phyloP scores from a whole-genome alignment of 2,888 invertebrate species.

The Caenorhabditis sp. region DNA sequence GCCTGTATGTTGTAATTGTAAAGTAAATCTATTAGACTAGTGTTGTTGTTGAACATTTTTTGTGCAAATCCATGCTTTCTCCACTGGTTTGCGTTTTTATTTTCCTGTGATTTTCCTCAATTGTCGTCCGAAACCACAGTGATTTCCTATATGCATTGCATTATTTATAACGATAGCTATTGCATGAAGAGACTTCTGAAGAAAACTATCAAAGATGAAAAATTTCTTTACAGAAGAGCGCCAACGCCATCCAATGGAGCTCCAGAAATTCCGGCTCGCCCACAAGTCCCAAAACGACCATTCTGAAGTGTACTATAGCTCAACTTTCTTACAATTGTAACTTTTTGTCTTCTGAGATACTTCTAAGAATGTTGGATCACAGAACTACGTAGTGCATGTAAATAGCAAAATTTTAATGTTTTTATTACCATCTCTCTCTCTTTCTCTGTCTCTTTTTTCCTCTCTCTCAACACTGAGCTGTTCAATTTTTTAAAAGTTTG shows the following conservation, averaged over 20 bases:
- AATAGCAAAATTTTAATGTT: neutral
- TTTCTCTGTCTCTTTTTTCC: too few relatives aligned
- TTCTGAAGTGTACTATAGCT: too few relatives aligned
- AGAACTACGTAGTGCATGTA: slow-evolving; percentile 11
- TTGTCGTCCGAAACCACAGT: neutral
- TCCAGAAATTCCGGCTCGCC: slow-evolving; percentile 72
- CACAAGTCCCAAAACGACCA: slow-evolving; percentile 64
- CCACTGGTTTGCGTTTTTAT: neutral
- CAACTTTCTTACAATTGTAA: too few relatives aligned
- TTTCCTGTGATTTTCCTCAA: slow-evolving; percentile 32
- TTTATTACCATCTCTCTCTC: too few relatives aligned
- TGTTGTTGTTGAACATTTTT: slow-evolving; percentile 21
- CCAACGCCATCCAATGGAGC: slow-evolving; percentile 72
- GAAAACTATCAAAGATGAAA: neutral
- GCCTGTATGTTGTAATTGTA: slow-evolving; percentile 45
- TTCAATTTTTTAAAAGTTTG: too few relatives aligned
- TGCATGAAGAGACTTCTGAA: too few relatives aligned
- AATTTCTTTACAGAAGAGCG: slow-evolving; percentile 65
- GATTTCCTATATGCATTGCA: neutral
- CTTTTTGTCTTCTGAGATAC: too few relatives aligned
- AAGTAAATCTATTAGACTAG: slow-evolving; percentile 15
- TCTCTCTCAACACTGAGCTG: too few relatives aligned
- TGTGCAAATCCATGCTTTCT: neutral
- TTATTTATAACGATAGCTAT: too few relatives aligned
- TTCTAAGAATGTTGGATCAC: too few relatives aligned